A percentile compares a stretch with the other conserved stretches of the same genome.
Evolutionary conservation across 1,140 invertebrate species (phyloP).

Genomic region (Drosophila nikananu): DNA sequence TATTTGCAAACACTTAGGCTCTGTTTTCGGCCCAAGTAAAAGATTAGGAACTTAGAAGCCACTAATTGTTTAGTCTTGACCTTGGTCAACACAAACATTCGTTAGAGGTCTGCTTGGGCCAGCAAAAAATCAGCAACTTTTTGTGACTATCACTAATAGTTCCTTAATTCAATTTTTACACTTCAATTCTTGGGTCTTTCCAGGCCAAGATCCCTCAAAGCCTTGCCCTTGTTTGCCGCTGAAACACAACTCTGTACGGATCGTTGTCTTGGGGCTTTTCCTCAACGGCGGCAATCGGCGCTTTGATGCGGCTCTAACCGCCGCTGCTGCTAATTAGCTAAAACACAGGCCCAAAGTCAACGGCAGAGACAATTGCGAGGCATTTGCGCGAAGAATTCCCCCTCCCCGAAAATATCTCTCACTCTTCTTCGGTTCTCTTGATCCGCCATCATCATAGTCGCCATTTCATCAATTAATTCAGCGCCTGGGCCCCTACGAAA

Average conservation of each 20-base stretch:
- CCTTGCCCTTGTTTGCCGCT: slow-evolving; percentile 35
- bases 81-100: background rate
- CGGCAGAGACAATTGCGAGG: slow-evolving; percentile 58
- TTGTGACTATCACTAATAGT: background rate
- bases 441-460: slow-evolving; percentile 32
- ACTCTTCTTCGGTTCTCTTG: slow-evolving; percentile 11
- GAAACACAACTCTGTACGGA: slow-evolving; percentile 7
- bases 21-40: background rate
- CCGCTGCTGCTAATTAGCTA: slow-evolving; percentile 66
- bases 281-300: slow-evolving; percentile 46
- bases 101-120: background rate
- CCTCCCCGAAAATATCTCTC: slow-evolving; percentile 6
- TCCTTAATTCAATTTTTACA: background rate
- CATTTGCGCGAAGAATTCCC: slow-evolving; percentile 55
- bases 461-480: slow-evolving; percentile 68
- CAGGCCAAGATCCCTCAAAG: slow-evolving; percentile 7
- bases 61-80: background rate
- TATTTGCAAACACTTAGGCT: slow-evolving; percentile 2
- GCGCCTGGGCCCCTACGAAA: slow-evolving; percentile 37
- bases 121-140: background rate
- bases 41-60: background rate
- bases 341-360: slow-evolving; percentile 43
- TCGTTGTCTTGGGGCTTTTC: slow-evolving; percentile 21
- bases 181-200: background rate
- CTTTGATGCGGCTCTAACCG: slow-evolving; percentile 41